These are phyloP conservation scores for Sorex maritimensis DNA, from an alignment of 2,797 vertebrate species.

Conservation along the genomic window DNA sequence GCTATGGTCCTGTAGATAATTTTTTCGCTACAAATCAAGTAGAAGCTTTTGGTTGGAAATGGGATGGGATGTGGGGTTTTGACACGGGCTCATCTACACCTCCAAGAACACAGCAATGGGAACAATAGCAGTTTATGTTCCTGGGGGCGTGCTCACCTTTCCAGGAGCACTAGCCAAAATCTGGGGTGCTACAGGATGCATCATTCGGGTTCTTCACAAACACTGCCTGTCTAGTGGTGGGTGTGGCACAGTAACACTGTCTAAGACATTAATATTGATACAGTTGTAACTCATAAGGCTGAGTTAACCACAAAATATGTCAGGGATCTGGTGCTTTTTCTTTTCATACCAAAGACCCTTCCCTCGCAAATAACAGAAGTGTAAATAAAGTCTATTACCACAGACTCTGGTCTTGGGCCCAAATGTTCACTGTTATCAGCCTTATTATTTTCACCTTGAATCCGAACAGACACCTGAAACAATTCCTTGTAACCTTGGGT, in stretches of 20 bases:
- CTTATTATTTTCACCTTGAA: background rate
- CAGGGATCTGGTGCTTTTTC: too few species aligned
- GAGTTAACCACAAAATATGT: too few species aligned
- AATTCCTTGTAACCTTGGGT: background rate
- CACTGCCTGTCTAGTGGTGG: rapidly evolving
- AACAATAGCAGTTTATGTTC: background rate
- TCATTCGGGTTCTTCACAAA: background rate
- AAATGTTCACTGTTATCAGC: background rate
- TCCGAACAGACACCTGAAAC: background rate
- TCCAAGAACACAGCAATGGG: background rate
- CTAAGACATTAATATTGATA: too few species aligned
- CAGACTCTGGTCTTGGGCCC: background rate
- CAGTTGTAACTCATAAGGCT: too few species aligned
- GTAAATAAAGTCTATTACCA: background rate
- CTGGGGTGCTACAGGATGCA: rapidly evolving
- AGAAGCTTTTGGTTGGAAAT: background rate
- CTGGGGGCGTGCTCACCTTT: rapidly evolving
- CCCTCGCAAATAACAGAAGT: too few species aligned
- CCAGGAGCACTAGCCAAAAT: background rate
- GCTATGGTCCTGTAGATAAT: too few species aligned
- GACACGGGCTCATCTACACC: too few species aligned
- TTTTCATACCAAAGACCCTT: too few species aligned
- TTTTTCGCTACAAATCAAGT: background rate
- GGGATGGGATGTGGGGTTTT: background rate
- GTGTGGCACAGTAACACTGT: too few species aligned